Evolutionary conservation across 2,888 invertebrate genomes (phyloP).

Genomic region (Polyploca ridens): DNA sequence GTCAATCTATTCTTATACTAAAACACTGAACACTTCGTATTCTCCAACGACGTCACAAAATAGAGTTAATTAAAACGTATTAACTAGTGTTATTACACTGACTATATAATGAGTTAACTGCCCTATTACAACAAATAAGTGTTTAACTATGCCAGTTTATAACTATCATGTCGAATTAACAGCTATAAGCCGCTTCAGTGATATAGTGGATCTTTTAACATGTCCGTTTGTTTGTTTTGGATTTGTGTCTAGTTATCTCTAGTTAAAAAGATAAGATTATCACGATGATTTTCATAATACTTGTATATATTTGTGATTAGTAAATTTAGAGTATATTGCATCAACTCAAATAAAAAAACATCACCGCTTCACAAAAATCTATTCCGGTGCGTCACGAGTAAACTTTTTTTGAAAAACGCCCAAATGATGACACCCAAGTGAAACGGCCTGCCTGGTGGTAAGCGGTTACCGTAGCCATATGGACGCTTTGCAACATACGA

Average conservation of each 20-base stretch:
- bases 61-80: conserved; percentile 26
- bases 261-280: too few species aligned
- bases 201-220: neutral
- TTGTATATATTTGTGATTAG: too few species aligned
- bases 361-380: too few species aligned
- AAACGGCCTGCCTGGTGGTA: too few species aligned
- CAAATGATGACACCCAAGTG: too few species aligned
- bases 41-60: neutral
- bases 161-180: conserved; percentile 29
- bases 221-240: neutral
- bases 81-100: conserved; percentile 29
- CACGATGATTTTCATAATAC: too few species aligned
- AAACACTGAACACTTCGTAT: neutral
- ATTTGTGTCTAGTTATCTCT: neutral
- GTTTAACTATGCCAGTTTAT: conserved; percentile 21
- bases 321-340: too few species aligned
- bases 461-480: too few species aligned
- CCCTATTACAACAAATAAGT: conserved; percentile 32
- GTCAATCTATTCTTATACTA: neutral
- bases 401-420: too few species aligned
- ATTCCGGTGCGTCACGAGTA: too few species aligned
- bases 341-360: too few species aligned
- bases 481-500: too few species aligned
- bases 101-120: conserved; percentile 34
- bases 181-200: neutral